Conservation (phyloP, 2,113 vertebrate species). For the Crotalus helleri region DNA sequence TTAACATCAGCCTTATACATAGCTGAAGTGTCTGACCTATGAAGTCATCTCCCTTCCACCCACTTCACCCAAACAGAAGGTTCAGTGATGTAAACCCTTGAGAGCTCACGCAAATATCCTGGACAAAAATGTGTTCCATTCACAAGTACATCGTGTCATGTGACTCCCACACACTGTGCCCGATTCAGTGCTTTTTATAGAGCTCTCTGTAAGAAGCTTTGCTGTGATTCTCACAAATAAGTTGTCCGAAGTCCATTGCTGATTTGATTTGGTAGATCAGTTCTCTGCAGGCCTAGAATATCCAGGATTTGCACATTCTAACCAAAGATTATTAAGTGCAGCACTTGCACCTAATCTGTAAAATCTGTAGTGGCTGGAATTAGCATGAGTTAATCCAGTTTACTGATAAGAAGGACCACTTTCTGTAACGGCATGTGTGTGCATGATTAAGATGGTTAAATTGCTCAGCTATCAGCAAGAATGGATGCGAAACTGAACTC, state of each 20-base stretch:
- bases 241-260: not conserved
- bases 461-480: not conserved
- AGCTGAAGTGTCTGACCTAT: constrained; percentile 55
- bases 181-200: not conserved
- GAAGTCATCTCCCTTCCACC: constrained; percentile 48
- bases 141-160: constrained; percentile 43
- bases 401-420: not conserved
- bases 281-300: not conserved
- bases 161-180: constrained; percentile 11
- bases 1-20: constrained; percentile 70
- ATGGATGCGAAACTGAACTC: not conserved
- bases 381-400: not conserved
- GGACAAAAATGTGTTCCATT: constrained; percentile 51
- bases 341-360: not conserved
- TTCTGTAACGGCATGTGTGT: not conserved
- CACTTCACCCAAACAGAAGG: not conserved
- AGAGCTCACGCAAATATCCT: constrained; percentile 21
- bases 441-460: not conserved
- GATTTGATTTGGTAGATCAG: not conserved
- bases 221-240: not conserved
- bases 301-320: not conserved
- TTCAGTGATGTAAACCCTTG: constrained; percentile 37
- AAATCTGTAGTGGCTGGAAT: not conserved
- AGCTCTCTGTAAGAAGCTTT: not conserved
- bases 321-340: not conserved